These are phyloP conservation scores for Plusia festucae DNA, from an alignment of 2,888 invertebrate genomes.

Conservation along the genomic window DNA sequence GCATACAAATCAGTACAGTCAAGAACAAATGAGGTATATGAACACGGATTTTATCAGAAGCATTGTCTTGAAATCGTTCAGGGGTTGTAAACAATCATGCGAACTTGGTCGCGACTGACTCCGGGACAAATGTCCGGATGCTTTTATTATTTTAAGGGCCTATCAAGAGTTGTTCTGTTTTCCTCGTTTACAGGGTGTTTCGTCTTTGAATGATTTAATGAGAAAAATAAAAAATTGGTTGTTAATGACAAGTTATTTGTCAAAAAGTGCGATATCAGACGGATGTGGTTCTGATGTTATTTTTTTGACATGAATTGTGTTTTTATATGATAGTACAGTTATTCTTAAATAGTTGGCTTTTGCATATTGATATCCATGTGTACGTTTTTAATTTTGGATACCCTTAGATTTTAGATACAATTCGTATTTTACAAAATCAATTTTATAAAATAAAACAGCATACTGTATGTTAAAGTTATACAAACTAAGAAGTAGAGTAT, in stretches of 20 bases:
- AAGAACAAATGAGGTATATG: conserved; percentile 55
- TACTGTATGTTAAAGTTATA: conserved; percentile 64
- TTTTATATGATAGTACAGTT: not conserved
- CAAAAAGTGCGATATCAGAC: no score
- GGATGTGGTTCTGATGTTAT: not conserved
- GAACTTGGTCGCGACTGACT: conserved; percentile 58
- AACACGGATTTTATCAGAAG: conserved; percentile 82
- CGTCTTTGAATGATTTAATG: conserved; percentile 15
- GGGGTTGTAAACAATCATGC: conserved; percentile 81
- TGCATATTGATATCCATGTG: not conserved
- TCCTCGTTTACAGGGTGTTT: conserved; percentile 69
- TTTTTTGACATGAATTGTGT: not conserved
- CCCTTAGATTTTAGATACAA: not conserved
- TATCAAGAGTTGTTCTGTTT: conserved; percentile 81
- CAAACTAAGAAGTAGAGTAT: conserved; percentile 75
- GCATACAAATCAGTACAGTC: conserved; percentile 41
- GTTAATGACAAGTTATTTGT: no score
- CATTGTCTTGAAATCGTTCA: conserved; percentile 75
- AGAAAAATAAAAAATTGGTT: not conserved
- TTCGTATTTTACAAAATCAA: not conserved
- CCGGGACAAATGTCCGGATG: conserved; percentile 71
- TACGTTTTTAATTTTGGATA: not conserved
- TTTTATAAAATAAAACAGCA: conserved; percentile 53
- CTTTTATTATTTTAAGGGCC: conserved; percentile 82
- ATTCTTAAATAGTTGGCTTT: not conserved